A percentile compares a stretch with the other conserved stretches of the same genome.
phyloP scores from a whole-genome alignment of 2,113 vertebrate genomes.

The Furnarius figulus region DNA sequence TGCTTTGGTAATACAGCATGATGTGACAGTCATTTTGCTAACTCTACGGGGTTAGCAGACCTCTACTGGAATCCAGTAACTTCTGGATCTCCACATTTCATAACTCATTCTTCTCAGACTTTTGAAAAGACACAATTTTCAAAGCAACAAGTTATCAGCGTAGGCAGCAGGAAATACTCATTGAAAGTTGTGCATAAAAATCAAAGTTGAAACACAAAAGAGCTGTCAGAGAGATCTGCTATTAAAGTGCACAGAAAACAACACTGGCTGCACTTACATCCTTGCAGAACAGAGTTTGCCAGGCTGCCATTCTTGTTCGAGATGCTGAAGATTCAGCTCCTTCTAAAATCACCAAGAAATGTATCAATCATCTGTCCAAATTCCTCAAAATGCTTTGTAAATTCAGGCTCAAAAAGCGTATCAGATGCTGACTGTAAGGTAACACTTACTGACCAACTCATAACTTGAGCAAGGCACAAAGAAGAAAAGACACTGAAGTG shows the following conservation, averaged over 20 bases:
- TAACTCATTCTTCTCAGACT: background rate
- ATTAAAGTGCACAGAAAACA: constrained; percentile 22
- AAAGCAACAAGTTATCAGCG: background rate
- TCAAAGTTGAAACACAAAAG: background rate
- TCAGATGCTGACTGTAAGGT: background rate
- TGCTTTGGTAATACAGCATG: background rate
- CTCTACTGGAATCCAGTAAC: background rate
- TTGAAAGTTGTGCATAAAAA: background rate
- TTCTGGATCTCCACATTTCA: background rate
- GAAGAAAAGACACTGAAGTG: background rate
- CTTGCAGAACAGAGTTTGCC: background rate
- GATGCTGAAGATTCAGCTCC: background rate
- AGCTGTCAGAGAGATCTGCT: background rate
- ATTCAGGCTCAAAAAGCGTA: constrained; percentile 21
- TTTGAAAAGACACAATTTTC: background rate
- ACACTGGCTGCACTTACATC: background rate
- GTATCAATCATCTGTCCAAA: background rate
- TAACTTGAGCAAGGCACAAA: constrained; percentile 25
- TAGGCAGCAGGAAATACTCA: constrained; percentile 21
- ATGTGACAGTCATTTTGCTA: background rate
- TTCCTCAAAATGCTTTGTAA: background rate
- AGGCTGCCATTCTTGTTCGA: constrained; percentile 4
- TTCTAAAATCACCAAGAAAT: background rate
- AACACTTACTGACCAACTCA: background rate
- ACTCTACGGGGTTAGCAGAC: too few relatives aligned